Base-by-base conservation (phyloP, 2,797 vertebrate genomes). In the Pagetopsis macropterus region DNA sequence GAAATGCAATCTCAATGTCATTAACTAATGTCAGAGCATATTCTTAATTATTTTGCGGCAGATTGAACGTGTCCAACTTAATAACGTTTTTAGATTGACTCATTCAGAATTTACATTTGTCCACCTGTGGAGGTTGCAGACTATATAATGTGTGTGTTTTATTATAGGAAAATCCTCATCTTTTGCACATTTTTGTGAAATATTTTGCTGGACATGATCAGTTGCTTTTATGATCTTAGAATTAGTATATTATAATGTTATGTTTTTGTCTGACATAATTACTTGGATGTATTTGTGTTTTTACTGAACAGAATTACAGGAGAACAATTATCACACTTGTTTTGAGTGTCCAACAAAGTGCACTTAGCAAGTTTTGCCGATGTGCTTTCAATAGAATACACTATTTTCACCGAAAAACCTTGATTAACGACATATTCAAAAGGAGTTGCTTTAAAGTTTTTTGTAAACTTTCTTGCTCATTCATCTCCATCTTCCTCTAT, bases 31-130 rank as follows among this genome's bases (percentile, higher is more conserved):
- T 71, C 74, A 82, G 40, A 50, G 44, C 48, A 44, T 10, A 54
- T 64, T 85, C 17, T 61, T 79, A 79, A 80, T 86, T 76, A 83
- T 79, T 78, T 81, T 44, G 72, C 50, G 4, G 59, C 37, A 72
- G 58, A 72, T 2, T 55, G 62, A 70, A 60, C 1, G 4, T 58
- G 44, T 60, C 33, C 58, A 68, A 43, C 44, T 60, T 68, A 37
- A 61, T 2, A 65, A 81, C 56, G 57, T 78, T 70, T 70, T 11
- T 21, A 2, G 21, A 70, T 33, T 59, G 31, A 50, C 11, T 9
- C n/a, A 14, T 66, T 66, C 12, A 64, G 17, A 48, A 58, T 15
- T 69, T 70, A n/a, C 44, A 19, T 70, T 70, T 49, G 33, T 60
- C 40, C 45, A 41, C 21, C 14, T 17, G 1, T 21, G n/a, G 11